Percentiles rank a stretch among this genome's conserved stretches.
Conservation (phyloP, 2,797 vertebrate species). For the Rousettus madagascariensis region DNA sequence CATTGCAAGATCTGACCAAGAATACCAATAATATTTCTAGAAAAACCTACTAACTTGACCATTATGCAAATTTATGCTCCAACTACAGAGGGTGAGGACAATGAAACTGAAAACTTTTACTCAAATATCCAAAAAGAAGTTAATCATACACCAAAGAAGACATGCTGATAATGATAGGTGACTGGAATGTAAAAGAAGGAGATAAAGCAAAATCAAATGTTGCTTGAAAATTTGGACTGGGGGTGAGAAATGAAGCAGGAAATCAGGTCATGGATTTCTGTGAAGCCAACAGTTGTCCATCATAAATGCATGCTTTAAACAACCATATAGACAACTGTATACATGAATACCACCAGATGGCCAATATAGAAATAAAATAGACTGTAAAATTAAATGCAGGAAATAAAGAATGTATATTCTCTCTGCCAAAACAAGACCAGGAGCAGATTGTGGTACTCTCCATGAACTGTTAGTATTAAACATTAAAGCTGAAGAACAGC, state of each 20-base stretch:
- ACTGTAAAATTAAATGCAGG: neutral
- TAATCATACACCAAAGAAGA: neutral
- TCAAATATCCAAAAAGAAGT: neutral
- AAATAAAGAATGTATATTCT: neutral
- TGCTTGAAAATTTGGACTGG: neutral
- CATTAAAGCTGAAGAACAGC: neutral
- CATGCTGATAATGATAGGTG: neutral
- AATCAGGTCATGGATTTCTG: neutral
- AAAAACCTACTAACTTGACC: neutral
- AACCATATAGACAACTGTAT: neutral
- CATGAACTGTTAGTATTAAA: neutral
- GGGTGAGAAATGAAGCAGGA: neutral
- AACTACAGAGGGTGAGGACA: neutral
- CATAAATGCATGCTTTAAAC: neutral
- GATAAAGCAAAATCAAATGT: neutral
- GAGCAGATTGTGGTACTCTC: neutral
- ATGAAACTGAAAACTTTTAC: neutral
- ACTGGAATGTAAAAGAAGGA: neutral
- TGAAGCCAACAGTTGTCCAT: neutral
- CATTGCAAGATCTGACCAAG: neutral
- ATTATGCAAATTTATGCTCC: neutral
- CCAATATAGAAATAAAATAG: neutral
- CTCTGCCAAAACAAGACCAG: neutral
- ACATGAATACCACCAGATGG: too few species aligned
- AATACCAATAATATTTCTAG: neutral